Evolutionary conservation across 2,113 vertebrate species (phyloP).

Genomic region (Rutilus rutilus): DNA sequence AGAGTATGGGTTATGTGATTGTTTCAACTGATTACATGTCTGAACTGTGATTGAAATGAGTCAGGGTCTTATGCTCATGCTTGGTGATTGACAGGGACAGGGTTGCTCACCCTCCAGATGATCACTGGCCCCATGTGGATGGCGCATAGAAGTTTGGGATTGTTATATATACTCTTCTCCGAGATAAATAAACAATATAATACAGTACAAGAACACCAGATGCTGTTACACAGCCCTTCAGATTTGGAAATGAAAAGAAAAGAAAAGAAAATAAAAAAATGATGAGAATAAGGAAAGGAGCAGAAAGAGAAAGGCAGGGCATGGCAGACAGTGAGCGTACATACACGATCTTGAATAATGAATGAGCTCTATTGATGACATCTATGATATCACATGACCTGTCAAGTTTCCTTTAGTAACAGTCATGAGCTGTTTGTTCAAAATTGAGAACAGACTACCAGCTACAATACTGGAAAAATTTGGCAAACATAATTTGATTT

Average conservation of each 20-base stretch:
- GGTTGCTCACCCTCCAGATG: not conserved
- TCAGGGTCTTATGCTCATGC: not conserved
- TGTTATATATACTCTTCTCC: not conserved
- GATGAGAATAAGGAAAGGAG: not conserved
- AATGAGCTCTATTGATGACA: conserved; percentile 39
- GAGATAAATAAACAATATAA: not conserved
- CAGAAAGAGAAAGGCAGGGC: not conserved
- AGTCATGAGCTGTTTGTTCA: not conserved
- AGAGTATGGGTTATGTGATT: not conserved
- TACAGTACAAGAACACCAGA: not conserved
- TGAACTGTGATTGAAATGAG: not conserved
- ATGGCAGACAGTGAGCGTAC: not conserved
- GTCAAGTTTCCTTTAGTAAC: conserved; percentile 28
- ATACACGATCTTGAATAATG: conserved; percentile 31
- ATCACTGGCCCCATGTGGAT: not conserved
- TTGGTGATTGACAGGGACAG: not conserved
- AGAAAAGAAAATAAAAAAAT: not conserved
- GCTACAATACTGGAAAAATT: not conserved
- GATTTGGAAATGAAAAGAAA: not conserved
- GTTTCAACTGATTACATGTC: not conserved
- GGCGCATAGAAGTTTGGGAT: not conserved
- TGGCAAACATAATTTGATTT: not conserved
- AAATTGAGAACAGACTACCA: too few species aligned
- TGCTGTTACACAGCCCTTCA: not conserved
- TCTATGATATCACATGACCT: conserved; percentile 32